A percentile compares a stretch with the other conserved stretches of the same genome.
These are phyloP conservation scores for Festucalex cinctus DNA, from an alignment of 2,113 vertebrate species.

Conservation along the genomic window DNA sequence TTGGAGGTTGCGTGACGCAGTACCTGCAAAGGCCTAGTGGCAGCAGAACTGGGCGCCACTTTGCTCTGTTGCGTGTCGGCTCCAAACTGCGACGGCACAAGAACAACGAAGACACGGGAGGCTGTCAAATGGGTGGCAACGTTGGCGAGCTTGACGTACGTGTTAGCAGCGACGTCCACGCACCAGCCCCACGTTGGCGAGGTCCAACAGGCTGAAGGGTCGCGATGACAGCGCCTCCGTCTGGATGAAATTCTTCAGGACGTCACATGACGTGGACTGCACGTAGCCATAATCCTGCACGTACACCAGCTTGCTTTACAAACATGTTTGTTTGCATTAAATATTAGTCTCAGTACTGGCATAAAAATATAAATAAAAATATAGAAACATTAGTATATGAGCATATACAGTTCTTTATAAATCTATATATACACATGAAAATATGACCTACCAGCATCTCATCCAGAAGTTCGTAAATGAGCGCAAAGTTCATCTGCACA, in stretches of 20 bases:
- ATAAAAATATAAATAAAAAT: too few species aligned
- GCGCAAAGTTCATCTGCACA: constrained; percentile 81
- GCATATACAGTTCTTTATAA: too few species aligned
- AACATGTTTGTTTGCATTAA: not conserved
- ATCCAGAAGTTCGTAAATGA: constrained; percentile 87
- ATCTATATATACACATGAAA: too few species aligned
- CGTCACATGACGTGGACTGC: constrained; percentile 83
- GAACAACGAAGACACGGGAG: not conserved
- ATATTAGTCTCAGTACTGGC: too few species aligned
- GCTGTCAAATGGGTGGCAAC: not conserved
- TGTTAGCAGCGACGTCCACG: not conserved
- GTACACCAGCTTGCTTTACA: not conserved
- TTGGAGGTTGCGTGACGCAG: not conserved
- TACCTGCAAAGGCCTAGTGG: constrained; percentile 79
- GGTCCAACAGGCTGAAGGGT: constrained; percentile 85
- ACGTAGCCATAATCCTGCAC: constrained; percentile 83
- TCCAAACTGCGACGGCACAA: constrained; percentile 74
- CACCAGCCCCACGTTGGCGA: constrained; percentile 86
- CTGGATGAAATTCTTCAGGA: constrained; percentile 88
- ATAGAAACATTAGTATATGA: too few species aligned
- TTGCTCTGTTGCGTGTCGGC: constrained; percentile 88
- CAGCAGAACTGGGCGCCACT: constrained; percentile 83
- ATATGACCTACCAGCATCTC: constrained; percentile 79
- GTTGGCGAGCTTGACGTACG: not conserved
- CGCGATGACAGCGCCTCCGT: constrained; percentile 78